Conservation (phyloP, 2,888 invertebrate species). For the Clusia tigrina region DNA sequence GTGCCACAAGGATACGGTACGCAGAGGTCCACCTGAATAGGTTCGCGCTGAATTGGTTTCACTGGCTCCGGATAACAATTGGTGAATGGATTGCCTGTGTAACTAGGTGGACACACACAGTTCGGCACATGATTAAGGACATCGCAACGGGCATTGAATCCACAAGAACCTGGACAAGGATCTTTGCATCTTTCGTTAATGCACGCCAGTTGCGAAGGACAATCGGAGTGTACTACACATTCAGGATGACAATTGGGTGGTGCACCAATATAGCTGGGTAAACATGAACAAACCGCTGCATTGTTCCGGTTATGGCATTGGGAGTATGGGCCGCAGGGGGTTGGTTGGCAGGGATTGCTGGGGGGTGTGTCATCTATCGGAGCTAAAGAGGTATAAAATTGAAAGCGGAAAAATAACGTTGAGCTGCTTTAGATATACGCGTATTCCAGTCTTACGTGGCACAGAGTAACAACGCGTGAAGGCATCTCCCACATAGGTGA, state of each 20-base stretch:
- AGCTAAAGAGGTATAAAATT: slow-evolving; percentile 14
- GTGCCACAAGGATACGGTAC: slow-evolving; percentile 67
- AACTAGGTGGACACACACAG: slow-evolving; percentile 74
- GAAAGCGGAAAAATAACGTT: slow-evolving; percentile 1
- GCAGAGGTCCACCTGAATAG: slow-evolving; percentile 61
- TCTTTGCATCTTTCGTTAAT: slow-evolving; percentile 74
- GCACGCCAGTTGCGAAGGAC: slow-evolving; percentile 69
- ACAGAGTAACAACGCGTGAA: slow-evolving; percentile 67
- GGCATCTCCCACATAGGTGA: slow-evolving; percentile 72
- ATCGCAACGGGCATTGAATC: slow-evolving; percentile 74
- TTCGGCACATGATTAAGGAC: slow-evolving; percentile 77
- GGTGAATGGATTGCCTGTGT: slow-evolving; percentile 72
- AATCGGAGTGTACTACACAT: slow-evolving; percentile 68
- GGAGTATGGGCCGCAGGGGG: slow-evolving; percentile 73
- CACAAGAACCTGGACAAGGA: slow-evolving; percentile 78
- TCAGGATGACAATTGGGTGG: slow-evolving; percentile 71
- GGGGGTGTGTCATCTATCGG: slow-evolving; percentile 36
- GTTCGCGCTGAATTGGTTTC: slow-evolving; percentile 62
- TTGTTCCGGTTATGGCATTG: slow-evolving; percentile 74
- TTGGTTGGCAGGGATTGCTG: slow-evolving; percentile 68
- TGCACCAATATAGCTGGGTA: slow-evolving; percentile 69
- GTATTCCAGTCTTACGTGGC: slow-evolving; percentile 49
- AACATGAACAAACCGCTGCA: slow-evolving; percentile 69
- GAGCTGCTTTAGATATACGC: background rate
- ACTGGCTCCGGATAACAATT: slow-evolving; percentile 69